phyloP scores from a whole-genome alignment of 2,797 vertebrate genomes.

The Kryptolebias ocellatus region DNA sequence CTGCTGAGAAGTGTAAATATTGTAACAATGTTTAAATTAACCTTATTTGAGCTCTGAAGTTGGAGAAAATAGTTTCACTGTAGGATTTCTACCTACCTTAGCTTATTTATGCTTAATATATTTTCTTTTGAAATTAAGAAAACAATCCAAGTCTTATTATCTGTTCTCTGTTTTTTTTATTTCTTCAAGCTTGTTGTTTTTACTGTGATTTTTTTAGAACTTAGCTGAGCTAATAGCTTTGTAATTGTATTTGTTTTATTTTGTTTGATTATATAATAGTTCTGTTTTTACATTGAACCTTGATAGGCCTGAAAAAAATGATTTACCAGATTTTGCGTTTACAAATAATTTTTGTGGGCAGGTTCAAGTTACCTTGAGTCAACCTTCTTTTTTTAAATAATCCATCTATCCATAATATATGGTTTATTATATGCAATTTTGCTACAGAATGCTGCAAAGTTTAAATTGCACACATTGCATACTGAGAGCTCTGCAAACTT shows the following conservation, averaged over 20 bases:
- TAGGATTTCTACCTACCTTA: slow-evolving; percentile 22
- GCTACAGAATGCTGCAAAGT: no score
- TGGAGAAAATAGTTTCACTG: slow-evolving; percentile 40
- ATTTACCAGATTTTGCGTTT: neutral
- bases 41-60: slow-evolving; percentile 23
- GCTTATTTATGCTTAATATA: slow-evolving; percentile 24
- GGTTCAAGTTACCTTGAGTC: neutral
- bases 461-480: no score
- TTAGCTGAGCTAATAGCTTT: neutral
- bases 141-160: slow-evolving; percentile 1
- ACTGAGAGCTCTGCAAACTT: no score
- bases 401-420: no score
- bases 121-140: slow-evolving; percentile 10
- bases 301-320: neutral
- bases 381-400: neutral
- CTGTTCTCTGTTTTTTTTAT: neutral
- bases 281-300: neutral
- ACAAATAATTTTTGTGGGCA: neutral
- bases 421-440: no score
- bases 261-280: no score
- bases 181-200: slow-evolving; percentile 5
- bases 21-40: slow-evolving; percentile 36
- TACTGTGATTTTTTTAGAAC: slow-evolving; percentile 7
- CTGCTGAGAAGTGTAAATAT: slow-evolving; percentile 61
- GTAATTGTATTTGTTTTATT: neutral